Evolutionary conservation across 2,113 vertebrate genomes (phyloP).

Genomic region (Semicossyphus pulcher): DNA sequence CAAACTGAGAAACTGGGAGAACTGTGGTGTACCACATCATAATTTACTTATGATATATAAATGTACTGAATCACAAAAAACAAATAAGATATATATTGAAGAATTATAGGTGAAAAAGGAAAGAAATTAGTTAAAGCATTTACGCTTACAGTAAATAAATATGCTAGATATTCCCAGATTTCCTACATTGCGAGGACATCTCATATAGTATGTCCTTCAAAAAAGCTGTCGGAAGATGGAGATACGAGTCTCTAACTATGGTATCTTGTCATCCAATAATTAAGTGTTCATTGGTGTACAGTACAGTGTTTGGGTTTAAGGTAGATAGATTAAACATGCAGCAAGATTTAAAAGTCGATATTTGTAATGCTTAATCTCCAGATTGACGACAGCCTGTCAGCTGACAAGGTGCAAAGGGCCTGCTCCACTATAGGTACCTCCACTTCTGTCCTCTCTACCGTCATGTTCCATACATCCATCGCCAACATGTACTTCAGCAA

Average conservation of each 20-base stretch:
- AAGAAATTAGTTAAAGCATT: too few species aligned
- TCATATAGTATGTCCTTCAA: background rate
- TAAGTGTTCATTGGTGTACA: background rate
- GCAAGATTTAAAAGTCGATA: background rate
- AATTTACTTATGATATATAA: too few species aligned
- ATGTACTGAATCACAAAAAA: too few species aligned
- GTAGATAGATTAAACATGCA: background rate
- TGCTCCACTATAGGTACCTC: constrained; percentile 39
- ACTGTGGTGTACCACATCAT: too few species aligned
- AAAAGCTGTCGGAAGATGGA: background rate
- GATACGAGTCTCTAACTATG: too few species aligned
- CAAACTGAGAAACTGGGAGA: background rate
- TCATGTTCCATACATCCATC: constrained; percentile 56
- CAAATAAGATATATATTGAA: too few species aligned
- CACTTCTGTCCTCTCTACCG: constrained; percentile 35
- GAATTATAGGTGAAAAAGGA: too few species aligned
- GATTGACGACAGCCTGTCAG: constrained; percentile 66
- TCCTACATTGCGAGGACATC: background rate
- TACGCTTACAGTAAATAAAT: too few species aligned
- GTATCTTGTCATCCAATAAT: too few species aligned
- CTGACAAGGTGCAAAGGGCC: constrained; percentile 47
- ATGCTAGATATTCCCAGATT: too few species aligned
- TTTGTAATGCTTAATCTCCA: constrained; percentile 32
- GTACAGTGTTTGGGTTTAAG: background rate
- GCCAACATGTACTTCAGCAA: constrained; percentile 62